phyloP scores from a whole-genome alignment of 2,797 vertebrate species.

The Pitangus sulphuratus region DNA sequence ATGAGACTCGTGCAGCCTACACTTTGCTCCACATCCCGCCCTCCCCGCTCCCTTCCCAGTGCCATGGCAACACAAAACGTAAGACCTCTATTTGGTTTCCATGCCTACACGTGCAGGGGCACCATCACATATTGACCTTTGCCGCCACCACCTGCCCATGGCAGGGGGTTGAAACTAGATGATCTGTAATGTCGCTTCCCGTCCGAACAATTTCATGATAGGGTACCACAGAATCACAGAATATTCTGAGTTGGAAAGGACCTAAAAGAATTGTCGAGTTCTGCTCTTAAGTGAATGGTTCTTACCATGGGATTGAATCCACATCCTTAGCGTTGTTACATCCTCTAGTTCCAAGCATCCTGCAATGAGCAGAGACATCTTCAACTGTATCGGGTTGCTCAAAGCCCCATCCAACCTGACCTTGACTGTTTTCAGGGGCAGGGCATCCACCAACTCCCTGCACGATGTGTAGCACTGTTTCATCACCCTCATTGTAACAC shows the following conservation, averaged over 20 bases:
- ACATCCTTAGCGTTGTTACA: neutral
- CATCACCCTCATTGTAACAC: neutral
- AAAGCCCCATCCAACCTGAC: neutral
- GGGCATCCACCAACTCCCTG: neutral
- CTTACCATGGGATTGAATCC: neutral
- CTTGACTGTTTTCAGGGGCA: neutral
- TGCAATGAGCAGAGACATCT: neutral
- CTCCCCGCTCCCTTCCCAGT: fast-evolving
- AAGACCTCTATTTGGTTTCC: neutral
- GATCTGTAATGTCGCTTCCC: neutral
- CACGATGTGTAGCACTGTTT: neutral
- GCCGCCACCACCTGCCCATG: neutral
- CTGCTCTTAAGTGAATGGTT: neutral
- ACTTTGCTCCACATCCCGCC: neutral
- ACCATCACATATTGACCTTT: neutral
- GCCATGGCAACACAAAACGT: neutral
- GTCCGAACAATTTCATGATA: neutral
- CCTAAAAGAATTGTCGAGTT: neutral
- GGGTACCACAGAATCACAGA: neutral
- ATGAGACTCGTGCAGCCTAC: neutral
- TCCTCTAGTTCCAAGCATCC: neutral
- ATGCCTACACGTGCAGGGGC: neutral
- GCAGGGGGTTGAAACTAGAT: neutral
- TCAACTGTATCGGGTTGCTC: neutral
- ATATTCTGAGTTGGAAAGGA: neutral